Evolutionary conservation across 1,140 invertebrate species (phyloP), one percentile per base, ranked within the genome.

Genomic region (Theocolax elegans): DNA sequence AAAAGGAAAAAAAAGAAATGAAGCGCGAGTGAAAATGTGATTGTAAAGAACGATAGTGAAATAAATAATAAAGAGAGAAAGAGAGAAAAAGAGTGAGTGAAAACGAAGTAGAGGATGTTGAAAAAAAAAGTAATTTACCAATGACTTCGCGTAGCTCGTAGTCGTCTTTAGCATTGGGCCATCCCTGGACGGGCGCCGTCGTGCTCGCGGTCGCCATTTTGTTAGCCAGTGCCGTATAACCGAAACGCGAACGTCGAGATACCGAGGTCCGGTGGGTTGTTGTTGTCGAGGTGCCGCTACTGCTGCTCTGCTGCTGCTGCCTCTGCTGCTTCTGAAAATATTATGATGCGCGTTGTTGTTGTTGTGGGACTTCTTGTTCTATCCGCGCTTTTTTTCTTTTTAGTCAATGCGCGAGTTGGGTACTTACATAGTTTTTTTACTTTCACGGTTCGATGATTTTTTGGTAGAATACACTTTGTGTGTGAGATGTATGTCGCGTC

Each of bases 101-200:
- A n/a, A n/a, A n/a, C n/a, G n/a, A n/a, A n/a, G n/a, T n/a, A n/a
- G n/a, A n/a, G n/a, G n/a, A n/a, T n/a, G n/a, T n/a, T n/a, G n/a
- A n/a, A n/a, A n/a, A n/a, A n/a, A n/a, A n/a, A n/a, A 15, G 13
- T 21, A 42, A 82, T 87, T 89, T 87, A 94, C 96, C 96, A 78
- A 99, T 98, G 78, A 98, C 93, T 88, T 98, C 95, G 78, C 92
- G 91, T 67, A 98, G 88, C 86, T 97, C 95, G 87, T 98, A 98
- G 81, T 97, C 95, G 80, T 97, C 94, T 85, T 95, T 94, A 76
- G 90, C 91, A 87, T 96, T 97, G 65, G 96, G 92, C 96, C 96
- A 98, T 72, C 90, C 89, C 75, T 83, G 82, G 76, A 88, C 87
- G 79, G 87, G 69, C 80, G 86, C 84, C 75, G 83, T 87, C 80